A percentile compares a stretch with the other conserved stretches of the same genome.
These are phyloP conservation scores for Varanus salvator DNA, from an alignment of 2,113 vertebrate species.

Conservation along the genomic window DNA sequence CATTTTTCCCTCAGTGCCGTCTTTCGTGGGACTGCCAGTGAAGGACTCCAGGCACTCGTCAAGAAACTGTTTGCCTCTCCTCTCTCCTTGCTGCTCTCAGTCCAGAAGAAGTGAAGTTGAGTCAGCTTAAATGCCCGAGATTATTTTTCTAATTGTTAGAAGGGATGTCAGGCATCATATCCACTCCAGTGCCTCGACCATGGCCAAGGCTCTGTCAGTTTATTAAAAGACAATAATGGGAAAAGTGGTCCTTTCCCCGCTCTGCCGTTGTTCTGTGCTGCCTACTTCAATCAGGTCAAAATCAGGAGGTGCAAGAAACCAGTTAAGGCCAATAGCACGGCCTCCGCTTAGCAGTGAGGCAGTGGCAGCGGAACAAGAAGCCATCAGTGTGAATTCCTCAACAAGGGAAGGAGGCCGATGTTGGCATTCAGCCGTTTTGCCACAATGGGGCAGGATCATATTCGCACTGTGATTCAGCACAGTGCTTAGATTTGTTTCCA, in stretches of 20 bases:
- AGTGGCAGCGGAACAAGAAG: no score
- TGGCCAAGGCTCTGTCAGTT: background rate
- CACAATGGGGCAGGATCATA: background rate
- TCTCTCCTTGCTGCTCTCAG: background rate
- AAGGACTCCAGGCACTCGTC: slow-evolving; percentile 24
- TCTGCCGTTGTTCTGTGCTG: background rate
- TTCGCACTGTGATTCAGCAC: background rate
- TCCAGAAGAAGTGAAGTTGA: background rate
- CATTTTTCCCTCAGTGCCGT: slow-evolving; percentile 35
- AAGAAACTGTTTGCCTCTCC: slow-evolving; percentile 10
- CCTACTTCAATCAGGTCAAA: background rate
- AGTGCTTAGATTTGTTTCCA: background rate
- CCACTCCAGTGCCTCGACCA: background rate
- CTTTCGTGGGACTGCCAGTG: slow-evolving; percentile 45
- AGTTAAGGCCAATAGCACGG: background rate
- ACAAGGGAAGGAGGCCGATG: background rate
- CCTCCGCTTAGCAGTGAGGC: accelerated
- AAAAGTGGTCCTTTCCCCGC: background rate
- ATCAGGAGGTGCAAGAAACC: background rate
- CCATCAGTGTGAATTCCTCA: background rate
- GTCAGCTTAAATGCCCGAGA: slow-evolving; percentile 14
- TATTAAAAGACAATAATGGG: background rate
- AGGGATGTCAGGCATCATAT: background rate
- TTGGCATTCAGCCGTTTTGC: background rate
- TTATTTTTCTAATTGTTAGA: slow-evolving; percentile 3